These are phyloP conservation scores for Nysson spinosus DNA, from an alignment of 2,888 invertebrate species.

Conservation along the genomic window DNA sequence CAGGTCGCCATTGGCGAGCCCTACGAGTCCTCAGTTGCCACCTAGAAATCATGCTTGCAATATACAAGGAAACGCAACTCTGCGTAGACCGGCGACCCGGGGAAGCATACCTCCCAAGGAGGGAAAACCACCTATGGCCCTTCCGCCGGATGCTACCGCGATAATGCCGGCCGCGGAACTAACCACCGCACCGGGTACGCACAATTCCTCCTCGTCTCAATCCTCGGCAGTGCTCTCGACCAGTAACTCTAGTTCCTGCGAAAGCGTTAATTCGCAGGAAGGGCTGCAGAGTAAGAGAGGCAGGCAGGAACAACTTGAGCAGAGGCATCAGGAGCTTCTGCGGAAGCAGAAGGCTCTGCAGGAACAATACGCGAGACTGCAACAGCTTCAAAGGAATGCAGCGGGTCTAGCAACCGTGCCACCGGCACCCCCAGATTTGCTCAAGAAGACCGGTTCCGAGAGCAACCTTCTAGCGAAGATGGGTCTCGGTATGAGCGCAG, in stretches of 20 bases:
- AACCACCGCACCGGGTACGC: too few species aligned
- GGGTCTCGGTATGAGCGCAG: conserved; percentile 83
- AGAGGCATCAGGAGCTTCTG: conserved; percentile 91
- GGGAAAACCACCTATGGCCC: conserved; percentile 70
- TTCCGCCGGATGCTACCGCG: conserved; percentile 57
- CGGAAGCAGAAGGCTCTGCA: conserved; percentile 93
- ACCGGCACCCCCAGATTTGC: conserved; percentile 82
- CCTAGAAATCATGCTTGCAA: conserved; percentile 78
- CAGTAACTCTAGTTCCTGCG: conserved; percentile 86
- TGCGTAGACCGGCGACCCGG: conserved; percentile 48
- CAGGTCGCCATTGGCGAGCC: conserved; percentile 91
- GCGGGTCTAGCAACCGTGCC: conserved; percentile 81
- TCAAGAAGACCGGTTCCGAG: conserved; percentile 92
- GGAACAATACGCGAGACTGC: conserved; percentile 93
- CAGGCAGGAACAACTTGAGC: conserved; percentile 88
- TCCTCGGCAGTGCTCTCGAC: conserved; percentile 75
- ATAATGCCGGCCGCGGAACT: conserved; percentile 20
- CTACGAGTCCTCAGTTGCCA: conserved; percentile 85
- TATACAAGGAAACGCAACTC: conserved; percentile 44
- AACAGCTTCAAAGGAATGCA: conserved; percentile 90
- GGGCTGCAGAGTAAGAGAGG: conserved; percentile 80
- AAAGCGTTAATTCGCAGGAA: conserved; percentile 87
- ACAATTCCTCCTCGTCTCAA: conserved; percentile 50
- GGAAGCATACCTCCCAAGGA: conserved; percentile 41
- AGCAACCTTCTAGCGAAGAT: conserved; percentile 91